Percentiles rank a stretch among this genome's conserved stretches.
Conservation (phyloP, 2,797 vertebrate species). For the Sparus aurata region DNA sequence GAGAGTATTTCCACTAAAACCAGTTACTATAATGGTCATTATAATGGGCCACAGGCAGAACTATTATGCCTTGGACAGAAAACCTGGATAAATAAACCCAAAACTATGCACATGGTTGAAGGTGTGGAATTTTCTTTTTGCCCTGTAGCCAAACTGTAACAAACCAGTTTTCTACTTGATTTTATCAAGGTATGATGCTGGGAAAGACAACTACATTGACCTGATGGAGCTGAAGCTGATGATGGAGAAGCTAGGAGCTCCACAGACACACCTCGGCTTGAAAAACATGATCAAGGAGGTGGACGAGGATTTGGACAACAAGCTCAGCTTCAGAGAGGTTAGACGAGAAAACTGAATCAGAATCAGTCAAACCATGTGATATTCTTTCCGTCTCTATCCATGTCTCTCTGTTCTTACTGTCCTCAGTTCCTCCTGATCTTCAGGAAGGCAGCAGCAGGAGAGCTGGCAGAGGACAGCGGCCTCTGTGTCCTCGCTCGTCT, state of each 20-base stretch:
- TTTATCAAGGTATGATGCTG: neutral
- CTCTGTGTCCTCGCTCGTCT: conserved; percentile 89
- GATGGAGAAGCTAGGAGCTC: conserved; percentile 94
- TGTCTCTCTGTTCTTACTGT: neutral
- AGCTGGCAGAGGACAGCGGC: conserved; percentile 91
- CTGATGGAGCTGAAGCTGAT: conserved; percentile 94
- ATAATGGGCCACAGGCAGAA: too few species aligned
- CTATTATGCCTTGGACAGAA: too few species aligned
- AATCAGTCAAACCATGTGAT: neutral
- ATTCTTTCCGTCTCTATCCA: neutral
- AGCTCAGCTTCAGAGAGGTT: conserved; percentile 63
- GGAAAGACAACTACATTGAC: conserved; percentile 84
- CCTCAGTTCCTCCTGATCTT: conserved; percentile 85
- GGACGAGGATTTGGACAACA: conserved; percentile 92
- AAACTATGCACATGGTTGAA: too few species aligned
- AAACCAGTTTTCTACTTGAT: neutral
- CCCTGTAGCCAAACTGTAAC: too few species aligned
- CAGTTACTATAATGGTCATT: too few species aligned
- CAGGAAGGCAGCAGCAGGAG: conserved; percentile 91
- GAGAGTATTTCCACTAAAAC: too few species aligned
- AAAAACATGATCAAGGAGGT: conserved; percentile 97
- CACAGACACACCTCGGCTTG: conserved; percentile 92
- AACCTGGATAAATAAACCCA: too few species aligned
- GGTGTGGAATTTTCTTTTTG: too few species aligned
- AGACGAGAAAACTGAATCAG: neutral